Conservation (phyloP, 30 jellyfish, hydroid and myxozoan species). For the Turritopsis dohrnii region DNA sequence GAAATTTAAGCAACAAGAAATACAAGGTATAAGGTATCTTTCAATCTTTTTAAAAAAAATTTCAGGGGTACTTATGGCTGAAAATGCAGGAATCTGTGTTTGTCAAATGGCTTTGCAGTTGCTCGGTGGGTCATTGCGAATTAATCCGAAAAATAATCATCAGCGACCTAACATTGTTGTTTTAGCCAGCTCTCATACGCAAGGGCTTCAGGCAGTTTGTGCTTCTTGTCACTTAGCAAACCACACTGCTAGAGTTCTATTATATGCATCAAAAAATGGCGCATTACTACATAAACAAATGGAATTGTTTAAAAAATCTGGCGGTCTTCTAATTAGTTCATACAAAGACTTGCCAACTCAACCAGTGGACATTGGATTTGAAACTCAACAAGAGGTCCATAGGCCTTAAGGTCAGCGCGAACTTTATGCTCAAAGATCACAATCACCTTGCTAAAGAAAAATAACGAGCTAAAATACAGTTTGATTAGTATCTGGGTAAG, state of each 20-base stretch:
- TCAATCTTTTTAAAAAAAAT: too few species aligned
- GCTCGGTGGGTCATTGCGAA: slow-evolving; percentile 78
- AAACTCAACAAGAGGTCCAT: too few species aligned
- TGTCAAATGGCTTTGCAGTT: slow-evolving; percentile 87
- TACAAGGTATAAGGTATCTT: too few species aligned
- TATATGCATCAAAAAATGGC: slow-evolving; percentile 42
- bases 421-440: too few species aligned
- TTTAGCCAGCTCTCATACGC: slow-evolving; percentile 69
- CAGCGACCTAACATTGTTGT: slow-evolving; percentile 76
- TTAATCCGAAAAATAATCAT: slow-evolving; percentile 75
- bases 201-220: slow-evolving; percentile 63
- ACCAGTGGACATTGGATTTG: slow-evolving; percentile 72
- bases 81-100: slow-evolving; percentile 70
- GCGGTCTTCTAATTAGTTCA: slow-evolving; percentile 45
- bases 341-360: slow-evolving; percentile 65
- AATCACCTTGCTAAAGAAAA: too few species aligned
- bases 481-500: too few species aligned
- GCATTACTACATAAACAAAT: slow-evolving; percentile 29
- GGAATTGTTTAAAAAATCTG: slow-evolving; percentile 47
- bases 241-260: slow-evolving; percentile 60
- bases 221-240: slow-evolving; percentile 90
- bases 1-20: slow-evolving; percentile 51
- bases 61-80: slow-evolving; percentile 47
- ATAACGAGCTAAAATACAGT: too few species aligned
- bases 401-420: too few species aligned